A percentile compares a stretch with the other conserved stretches of the same genome.
phyloP scores from a whole-genome alignment of 2,113 vertebrate genomes.

The Xyrauchen texanus region DNA sequence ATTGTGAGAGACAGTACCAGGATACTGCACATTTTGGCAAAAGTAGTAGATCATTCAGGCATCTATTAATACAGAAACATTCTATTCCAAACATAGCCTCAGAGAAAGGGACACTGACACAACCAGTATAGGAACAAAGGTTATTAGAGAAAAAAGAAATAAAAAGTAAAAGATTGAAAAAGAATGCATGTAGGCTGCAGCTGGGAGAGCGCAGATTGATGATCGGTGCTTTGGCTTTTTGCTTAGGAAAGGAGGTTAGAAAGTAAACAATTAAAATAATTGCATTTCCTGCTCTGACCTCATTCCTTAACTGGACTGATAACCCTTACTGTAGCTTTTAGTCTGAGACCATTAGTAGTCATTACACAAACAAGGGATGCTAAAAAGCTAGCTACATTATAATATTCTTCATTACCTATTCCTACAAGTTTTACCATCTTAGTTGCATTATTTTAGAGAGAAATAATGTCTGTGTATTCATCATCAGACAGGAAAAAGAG shows the following conservation, averaged over 20 bases:
- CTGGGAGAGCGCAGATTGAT: constrained; percentile 53
- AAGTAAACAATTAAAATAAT: constrained; percentile 70
- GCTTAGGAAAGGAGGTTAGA: constrained; percentile 54
- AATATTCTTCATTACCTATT: constrained; percentile 51
- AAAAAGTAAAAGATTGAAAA: constrained; percentile 5
- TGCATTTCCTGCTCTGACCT: constrained; percentile 61
- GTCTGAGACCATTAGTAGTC: constrained; percentile 62
- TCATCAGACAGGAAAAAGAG: neutral
- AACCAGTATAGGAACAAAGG: constrained; percentile 15
- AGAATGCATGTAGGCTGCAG: constrained; percentile 12
- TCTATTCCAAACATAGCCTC: no score
- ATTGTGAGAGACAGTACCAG: no score
- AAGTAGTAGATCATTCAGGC: no score
- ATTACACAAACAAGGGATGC: constrained; percentile 47
- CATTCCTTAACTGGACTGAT: constrained; percentile 57
- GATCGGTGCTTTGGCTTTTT: constrained; percentile 55
- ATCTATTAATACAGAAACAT: no score
- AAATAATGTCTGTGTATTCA: constrained; percentile 9
- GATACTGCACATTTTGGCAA: no score
- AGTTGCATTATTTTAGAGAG: constrained; percentile 24
- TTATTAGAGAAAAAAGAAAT: constrained; percentile 2
- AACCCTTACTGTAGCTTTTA: constrained; percentile 35
- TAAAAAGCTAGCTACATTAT: constrained; percentile 47
- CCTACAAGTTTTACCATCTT: constrained; percentile 33
- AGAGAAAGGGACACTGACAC: neutral